A percentile compares a stretch with the other conserved stretches of the same genome.
Evolutionary conservation across 2,888 invertebrate genomes (phyloP).

Genomic region (Argyresthia albistria): DNA sequence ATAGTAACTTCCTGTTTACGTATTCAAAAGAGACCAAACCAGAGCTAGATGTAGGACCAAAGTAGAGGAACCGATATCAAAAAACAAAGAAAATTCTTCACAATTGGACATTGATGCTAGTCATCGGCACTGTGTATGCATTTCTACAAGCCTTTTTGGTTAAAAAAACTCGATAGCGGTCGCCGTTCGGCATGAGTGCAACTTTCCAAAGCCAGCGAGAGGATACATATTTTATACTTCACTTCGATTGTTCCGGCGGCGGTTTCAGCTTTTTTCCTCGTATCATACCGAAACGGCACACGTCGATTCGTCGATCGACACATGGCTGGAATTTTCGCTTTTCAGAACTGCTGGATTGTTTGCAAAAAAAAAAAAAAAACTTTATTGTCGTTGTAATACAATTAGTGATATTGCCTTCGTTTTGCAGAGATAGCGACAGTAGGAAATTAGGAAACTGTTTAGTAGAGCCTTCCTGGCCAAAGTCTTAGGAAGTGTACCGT

Average conservation of each 20-base stretch:
- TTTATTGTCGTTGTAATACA: not conserved
- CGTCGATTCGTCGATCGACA: conserved; percentile 59
- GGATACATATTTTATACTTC: conserved; percentile 69
- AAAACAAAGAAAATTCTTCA: not conserved
- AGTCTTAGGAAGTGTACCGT: too few species aligned
- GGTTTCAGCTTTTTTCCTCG: conserved; percentile 32
- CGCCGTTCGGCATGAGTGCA: conserved; percentile 45
- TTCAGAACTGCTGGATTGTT: conserved; percentile 42
- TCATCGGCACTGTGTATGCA: conserved; percentile 1
- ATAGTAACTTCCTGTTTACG: too few species aligned
- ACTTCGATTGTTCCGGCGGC: conserved; percentile 68
- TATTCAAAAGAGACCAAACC: too few species aligned
- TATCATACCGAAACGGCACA: conserved; percentile 42
- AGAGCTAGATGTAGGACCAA: too few species aligned
- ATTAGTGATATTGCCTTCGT: too few species aligned
- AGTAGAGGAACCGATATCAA: too few species aligned
- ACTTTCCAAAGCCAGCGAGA: conserved; percentile 56
- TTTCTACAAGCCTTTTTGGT: conserved; percentile 23
- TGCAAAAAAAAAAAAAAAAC: conserved; percentile 13
- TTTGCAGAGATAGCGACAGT: too few species aligned
- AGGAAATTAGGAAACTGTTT: too few species aligned
- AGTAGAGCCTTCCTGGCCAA: too few species aligned
- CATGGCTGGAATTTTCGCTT: conserved; percentile 43
- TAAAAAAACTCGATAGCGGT: conserved; percentile 62
- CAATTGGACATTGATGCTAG: not conserved